Base-by-base conservation (phyloP, 1,140 invertebrate species). In the Euura lappo region DNA sequence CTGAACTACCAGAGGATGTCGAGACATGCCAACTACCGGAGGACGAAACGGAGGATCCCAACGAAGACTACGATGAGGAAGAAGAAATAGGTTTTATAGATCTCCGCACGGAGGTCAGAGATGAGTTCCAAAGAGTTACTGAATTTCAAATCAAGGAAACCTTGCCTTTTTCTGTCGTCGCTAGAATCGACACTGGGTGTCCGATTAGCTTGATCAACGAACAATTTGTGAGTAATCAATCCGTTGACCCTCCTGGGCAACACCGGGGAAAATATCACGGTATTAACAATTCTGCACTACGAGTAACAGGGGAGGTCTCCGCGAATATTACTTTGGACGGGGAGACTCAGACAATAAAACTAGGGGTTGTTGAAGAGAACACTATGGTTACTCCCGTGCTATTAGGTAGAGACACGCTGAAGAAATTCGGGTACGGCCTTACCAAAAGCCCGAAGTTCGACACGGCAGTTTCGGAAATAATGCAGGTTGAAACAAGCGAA, bases 241-340 rank as follows among this genome's bases (percentile, higher is more conserved):
- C 2, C 2, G 3, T 70, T 6, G 45, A 70, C 10, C 45, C 45
- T 2, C 45, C 69, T 4, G 45, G 11, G 65, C 6, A 60, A 28
- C 68, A 7, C 68, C 51, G 10, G 44, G 10, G 70, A 6, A 73
- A 69, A 42, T 78, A 75, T 7, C 75, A 77, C 13, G 76, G 69
- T 2, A 5, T 70, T 1, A 70, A 70, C 4, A 70, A 60, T 0
- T 70, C 69, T 2, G 13, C 5, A 8, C 2, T 60, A 4, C 7
- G 1, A 60, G 46, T 70, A 70, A 70, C 13, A 3, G 69, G 69
- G 45, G 11, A 44, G 2, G 69, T 60, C 2, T 47, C 8, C 1
- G 11, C 46, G 0, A 7, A 60, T 1, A 43, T 28, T 42, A 70
- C 69, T n/a, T 8, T 70, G 4, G 69, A 70, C 10, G 69, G 45